Conservation (phyloP, 2,888 invertebrate species). For the Tipula helvola region DNA sequence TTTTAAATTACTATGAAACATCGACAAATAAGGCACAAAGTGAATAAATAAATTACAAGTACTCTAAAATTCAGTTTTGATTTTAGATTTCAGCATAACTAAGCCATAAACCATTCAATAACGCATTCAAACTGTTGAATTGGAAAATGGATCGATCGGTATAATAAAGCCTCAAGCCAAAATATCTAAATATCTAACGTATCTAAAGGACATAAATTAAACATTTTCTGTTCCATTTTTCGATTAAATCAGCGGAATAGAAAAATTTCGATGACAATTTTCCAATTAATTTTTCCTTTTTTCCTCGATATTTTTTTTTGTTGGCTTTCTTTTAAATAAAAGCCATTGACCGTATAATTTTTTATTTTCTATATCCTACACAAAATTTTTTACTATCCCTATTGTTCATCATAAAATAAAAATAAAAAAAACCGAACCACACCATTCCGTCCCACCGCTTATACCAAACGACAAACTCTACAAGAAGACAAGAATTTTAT, state of each 20-base stretch:
- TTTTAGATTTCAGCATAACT: too few species aligned
- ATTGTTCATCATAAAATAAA: not conserved
- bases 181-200: too few species aligned
- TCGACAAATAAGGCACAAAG: too few species aligned
- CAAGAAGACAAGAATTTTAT: not conserved
- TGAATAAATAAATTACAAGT: too few species aligned
- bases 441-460: not conserved
- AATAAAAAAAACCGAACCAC: not conserved
- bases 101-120: too few species aligned
- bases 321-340: not conserved
- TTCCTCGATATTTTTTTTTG: not conserved
- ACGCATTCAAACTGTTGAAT: too few species aligned
- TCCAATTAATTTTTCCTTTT: not conserved
- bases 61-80: too few species aligned
- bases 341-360: not conserved
- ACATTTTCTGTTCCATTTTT: not conserved
- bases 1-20: too few species aligned
- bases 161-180: too few species aligned
- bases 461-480: not conserved
- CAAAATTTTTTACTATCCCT: not conserved
- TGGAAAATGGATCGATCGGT: too few species aligned
- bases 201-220: not conserved
- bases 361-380: not conserved
- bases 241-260: not conserved
- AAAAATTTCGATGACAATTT: not conserved